Conservation (phyloP, 2,888 invertebrate species). For the Trachelus stipa region DNA sequence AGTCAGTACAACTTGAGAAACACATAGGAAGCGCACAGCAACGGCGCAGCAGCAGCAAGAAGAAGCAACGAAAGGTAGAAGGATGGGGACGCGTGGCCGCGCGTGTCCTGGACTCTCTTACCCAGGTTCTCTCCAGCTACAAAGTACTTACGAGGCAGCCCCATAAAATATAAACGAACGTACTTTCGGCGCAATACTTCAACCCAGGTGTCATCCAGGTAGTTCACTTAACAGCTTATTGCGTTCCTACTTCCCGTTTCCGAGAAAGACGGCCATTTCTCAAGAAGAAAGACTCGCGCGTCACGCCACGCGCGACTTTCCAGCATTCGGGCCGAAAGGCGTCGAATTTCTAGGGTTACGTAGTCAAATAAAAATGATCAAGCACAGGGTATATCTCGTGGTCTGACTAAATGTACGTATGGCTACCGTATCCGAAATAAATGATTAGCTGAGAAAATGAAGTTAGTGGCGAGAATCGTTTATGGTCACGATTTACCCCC, state of each 20-base stretch:
- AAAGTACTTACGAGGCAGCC: slow-evolving; percentile 11
- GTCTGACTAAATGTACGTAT: neutral
- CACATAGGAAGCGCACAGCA: neutral
- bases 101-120: slow-evolving; percentile 32
- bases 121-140: neutral
- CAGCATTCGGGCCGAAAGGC: neutral
- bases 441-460: slow-evolving; percentile 30
- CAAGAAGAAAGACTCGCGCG: neutral
- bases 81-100: slow-evolving; percentile 38
- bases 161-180: slow-evolving; percentile 37
- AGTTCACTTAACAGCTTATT: slow-evolving; percentile 12
- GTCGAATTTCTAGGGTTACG: neutral
- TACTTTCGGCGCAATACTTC: slow-evolving; percentile 31
- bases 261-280: neutral
- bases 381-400: neutral
- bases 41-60: slow-evolving; percentile 8
- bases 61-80: slow-evolving; percentile 9
- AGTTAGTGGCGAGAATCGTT: slow-evolving; percentile 46
- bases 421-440: neutral
- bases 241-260: slow-evolving; percentile 2
- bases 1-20: neutral
- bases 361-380: neutral
- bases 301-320: neutral
- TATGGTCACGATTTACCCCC: slow-evolving; percentile 28
- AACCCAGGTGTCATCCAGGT: slow-evolving; percentile 30